phyloP scores from a whole-genome alignment of 2,888 invertebrate genomes.

The Spialia ferax region DNA sequence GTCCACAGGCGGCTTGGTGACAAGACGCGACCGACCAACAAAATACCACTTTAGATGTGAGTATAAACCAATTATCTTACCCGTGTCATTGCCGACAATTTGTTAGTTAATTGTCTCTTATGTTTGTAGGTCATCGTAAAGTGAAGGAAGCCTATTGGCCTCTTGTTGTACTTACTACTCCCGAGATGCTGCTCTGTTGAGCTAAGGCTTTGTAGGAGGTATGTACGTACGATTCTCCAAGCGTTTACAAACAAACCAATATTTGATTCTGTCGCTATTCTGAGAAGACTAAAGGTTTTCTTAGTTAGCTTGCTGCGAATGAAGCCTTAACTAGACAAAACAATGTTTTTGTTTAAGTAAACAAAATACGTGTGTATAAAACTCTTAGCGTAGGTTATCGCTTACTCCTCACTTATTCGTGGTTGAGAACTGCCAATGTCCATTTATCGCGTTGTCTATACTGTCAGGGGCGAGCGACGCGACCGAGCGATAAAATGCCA shows the following conservation, averaged over 20 bases:
- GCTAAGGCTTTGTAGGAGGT: too few relatives aligned
- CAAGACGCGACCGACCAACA: constrained; percentile 1
- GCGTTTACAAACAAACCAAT: too few relatives aligned
- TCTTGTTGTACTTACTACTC: too few relatives aligned
- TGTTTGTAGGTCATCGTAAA: neutral
- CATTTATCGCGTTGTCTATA: constrained; percentile 10
- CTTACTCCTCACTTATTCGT: neutral
- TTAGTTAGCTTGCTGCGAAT: neutral
- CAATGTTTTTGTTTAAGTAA: neutral
- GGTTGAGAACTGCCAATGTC: neutral
- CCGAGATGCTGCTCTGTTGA: too few relatives aligned
- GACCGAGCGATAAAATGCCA: constrained; percentile 70
- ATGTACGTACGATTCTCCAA: too few relatives aligned
- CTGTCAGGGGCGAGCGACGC: constrained; percentile 1
- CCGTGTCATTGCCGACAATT: neutral
- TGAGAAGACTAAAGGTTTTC: neutral
- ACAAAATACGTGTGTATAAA: neutral
- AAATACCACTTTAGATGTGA: neutral
- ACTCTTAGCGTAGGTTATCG: neutral
- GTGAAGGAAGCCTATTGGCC: neutral
- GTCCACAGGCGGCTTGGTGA: constrained; percentile 51
- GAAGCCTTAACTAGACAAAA: neutral
- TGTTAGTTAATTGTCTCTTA: neutral
- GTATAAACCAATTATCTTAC: constrained; percentile 1
- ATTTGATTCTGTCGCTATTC: too few relatives aligned